Evolutionary conservation across 2,797 vertebrate species (phyloP), one percentile per base, ranked within the genome.

Genomic region (Epinephelus coioides): DNA sequence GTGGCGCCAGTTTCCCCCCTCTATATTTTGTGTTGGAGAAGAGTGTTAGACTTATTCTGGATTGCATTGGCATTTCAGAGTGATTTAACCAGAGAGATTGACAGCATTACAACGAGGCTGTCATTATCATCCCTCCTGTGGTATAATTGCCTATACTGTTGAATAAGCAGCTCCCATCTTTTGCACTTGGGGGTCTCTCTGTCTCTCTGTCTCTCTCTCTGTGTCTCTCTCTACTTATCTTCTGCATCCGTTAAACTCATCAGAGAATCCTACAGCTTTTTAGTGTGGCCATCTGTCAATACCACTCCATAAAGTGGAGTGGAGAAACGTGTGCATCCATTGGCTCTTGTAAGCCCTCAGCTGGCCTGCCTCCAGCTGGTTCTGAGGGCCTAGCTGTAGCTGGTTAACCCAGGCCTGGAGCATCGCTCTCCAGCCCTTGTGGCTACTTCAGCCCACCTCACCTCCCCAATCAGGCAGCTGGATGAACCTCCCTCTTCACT

Each of bases 221-320:
- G 27, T 19, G 50, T 51, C 43, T 55, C 64, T 80, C 76, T 76
- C 67, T 53, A 62, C 69, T 86, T 77, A 86, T 87, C 79, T 82
- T 57, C 46, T 60, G 57, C 86, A 84, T 91, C 86, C 76, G 57
- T 86, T 86, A 77, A 89, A 90, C 76, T 87, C 90, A 90, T 86
- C 78, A 81, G 86, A 91, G 87, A 88, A 93, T 91, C 85, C 86
- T 87, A 76, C 84, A 84, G 87, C 88, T 88, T 91, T 94, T 93
- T 92, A 91, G 76, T 83, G 81, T 83, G 78, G 85, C 94, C 94
- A 94, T 95, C 94, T 94, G 94, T 95, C 94, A 94, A 90, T 92
- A 90, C 88, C 86, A 84, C 88, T 92, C 91, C 84, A 91, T 88
- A 81, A 88, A 93, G 90, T 92, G 88, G 86, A 93, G 88, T 88